Percentiles rank a stretch among this genome's conserved stretches.
phyloP scores from a whole-genome alignment of 2,797 vertebrate genomes.

The Pagetopsis macropterus region DNA sequence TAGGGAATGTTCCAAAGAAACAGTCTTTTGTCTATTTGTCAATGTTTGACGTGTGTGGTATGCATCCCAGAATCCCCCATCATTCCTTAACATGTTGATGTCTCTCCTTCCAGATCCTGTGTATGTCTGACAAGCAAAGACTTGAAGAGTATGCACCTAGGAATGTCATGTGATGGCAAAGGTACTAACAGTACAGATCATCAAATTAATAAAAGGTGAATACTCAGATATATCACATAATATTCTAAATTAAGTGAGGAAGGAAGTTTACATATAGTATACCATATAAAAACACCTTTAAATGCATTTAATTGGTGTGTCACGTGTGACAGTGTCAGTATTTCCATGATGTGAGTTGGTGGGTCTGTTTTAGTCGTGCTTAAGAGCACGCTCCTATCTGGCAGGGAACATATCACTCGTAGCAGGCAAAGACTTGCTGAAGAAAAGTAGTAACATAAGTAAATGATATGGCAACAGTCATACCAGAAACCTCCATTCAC shows the following conservation, averaged over 20 bases:
- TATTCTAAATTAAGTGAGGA: not conserved
- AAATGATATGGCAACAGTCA: not conserved
- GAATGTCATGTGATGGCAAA: slow-evolving; percentile 56
- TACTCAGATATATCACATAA: not conserved
- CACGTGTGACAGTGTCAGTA: not conserved
- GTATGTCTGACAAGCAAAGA: slow-evolving; percentile 54
- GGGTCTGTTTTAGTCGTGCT: not conserved
- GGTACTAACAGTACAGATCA: slow-evolving; percentile 8
- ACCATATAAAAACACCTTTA: not conserved
- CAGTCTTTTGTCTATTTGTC: not conserved
- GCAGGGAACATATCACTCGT: not conserved
- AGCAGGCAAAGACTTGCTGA: slow-evolving; percentile 63
- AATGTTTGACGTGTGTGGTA: slow-evolving; percentile 9
- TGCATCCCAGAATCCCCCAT: not conserved
- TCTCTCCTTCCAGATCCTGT: slow-evolving; percentile 12
- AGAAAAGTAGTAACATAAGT: not conserved
- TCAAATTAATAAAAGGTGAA: not conserved
- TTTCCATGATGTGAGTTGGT: not conserved
- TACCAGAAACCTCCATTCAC: not conserved
- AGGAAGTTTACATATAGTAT: not conserved
- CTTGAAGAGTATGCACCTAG: slow-evolving; percentile 51
- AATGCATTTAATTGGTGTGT: not conserved
- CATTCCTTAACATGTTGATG: slow-evolving; percentile 37
- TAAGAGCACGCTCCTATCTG: not conserved
- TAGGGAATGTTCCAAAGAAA: not conserved